Evolutionary conservation across 2,888 invertebrate species (phyloP).

Genomic region (Exocentrus adspersus): DNA sequence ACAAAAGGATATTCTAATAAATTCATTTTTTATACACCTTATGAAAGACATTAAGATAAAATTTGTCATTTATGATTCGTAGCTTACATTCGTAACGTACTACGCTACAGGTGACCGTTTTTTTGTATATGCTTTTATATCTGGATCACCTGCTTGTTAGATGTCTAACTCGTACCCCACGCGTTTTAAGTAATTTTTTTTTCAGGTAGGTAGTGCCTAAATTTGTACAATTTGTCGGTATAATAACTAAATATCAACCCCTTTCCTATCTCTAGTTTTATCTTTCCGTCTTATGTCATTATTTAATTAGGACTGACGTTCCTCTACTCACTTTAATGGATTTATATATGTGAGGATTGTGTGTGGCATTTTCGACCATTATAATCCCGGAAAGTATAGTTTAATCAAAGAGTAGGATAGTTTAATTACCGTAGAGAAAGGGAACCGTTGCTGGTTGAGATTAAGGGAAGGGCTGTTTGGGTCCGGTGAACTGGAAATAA

Average conservation of each 20-base stretch:
- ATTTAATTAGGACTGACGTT: conserved; percentile 13
- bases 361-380: conserved; percentile 18
- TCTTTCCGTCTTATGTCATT: conserved; percentile 16
- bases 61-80: conserved; percentile 14
- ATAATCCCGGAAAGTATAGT: neutral
- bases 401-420: neutral
- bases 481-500: no score
- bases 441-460: no score
- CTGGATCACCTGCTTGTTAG: conserved; percentile 20
- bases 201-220: conserved; percentile 16
- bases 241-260: conserved; percentile 25
- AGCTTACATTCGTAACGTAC: conserved; percentile 11
- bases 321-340: conserved; percentile 2
- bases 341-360: neutral
- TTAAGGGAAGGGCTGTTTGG: no score
- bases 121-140: conserved; percentile 3
- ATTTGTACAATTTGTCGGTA: conserved; percentile 25
- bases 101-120: conserved; percentile 18
- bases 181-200: conserved; percentile 1
- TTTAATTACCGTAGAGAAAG: neutral
- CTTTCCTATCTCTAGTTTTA: conserved; percentile 12
- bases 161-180: conserved; percentile 16
- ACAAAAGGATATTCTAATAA: neutral
- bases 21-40: conserved; percentile 2
- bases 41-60: conserved; percentile 1